These are phyloP conservation scores for Pachyuromys duprasi DNA, from an alignment of 2,797 vertebrate species.

Conservation along the genomic window DNA sequence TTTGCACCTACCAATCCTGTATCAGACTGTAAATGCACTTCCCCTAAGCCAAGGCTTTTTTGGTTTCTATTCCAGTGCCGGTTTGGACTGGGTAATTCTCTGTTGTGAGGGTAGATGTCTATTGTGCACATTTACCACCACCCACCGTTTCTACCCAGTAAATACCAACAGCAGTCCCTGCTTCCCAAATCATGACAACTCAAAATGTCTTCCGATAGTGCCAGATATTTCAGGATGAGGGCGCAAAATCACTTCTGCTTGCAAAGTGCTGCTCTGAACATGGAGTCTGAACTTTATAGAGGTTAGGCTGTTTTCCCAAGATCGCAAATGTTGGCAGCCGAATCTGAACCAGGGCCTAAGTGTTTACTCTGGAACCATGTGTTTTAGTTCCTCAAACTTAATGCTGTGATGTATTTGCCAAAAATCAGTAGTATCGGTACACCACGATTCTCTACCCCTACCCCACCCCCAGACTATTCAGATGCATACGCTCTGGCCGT, in stretches of 20 bases:
- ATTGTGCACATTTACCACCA: not conserved
- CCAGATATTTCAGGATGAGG: not conserved
- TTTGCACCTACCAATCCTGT: not conserved
- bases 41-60: not conserved
- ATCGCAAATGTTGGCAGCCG: not conserved
- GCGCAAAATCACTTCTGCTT: not conserved
- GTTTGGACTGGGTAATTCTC: not conserved
- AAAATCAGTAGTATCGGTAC: not conserved
- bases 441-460: not conserved
- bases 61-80: not conserved
- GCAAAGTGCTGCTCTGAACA: not conserved
- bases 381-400: not conserved
- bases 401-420: not conserved
- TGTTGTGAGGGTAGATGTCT: not conserved
- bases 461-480: not conserved
- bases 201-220: not conserved
- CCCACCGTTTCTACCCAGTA: not conserved
- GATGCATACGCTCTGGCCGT: not conserved
- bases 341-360: not conserved
- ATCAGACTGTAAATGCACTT: not conserved
- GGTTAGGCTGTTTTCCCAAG: not conserved
- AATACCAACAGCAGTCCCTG: not conserved
- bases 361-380: not conserved
- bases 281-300: slow-evolving; percentile 40
- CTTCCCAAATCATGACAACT: not conserved